These are phyloP conservation scores for Panulirus ornatus DNA, from an alignment of 1,140 invertebrate genomes.

Conservation along the genomic window DNA sequence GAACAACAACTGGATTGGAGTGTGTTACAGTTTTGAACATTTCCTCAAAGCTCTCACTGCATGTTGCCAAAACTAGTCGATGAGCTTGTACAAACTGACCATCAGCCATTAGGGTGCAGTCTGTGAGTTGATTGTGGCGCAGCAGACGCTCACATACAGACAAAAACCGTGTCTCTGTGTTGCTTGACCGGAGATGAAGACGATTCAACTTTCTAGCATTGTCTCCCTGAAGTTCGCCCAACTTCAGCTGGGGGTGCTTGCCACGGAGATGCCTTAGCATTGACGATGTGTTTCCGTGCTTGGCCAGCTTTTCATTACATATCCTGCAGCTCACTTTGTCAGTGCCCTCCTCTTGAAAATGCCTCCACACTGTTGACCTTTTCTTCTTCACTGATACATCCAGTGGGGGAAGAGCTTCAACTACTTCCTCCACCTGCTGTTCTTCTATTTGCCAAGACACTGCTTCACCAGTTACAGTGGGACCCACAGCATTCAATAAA, in stretches of 20 bases:
- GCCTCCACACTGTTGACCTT: slow-evolving; percentile 48
- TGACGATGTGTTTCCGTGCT: slow-evolving; percentile 62
- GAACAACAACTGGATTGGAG: slow-evolving; percentile 55
- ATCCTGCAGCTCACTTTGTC: slow-evolving; percentile 58
- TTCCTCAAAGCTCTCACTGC: slow-evolving; percentile 63
- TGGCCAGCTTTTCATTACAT: slow-evolving; percentile 52
- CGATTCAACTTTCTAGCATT: slow-evolving; percentile 37
- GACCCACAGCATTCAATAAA: slow-evolving; percentile 28
- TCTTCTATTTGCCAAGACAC: slow-evolving; percentile 38
- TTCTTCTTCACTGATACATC: slow-evolving; percentile 49
- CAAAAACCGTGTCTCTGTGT: slow-evolving; percentile 48
- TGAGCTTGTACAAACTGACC: slow-evolving; percentile 63
- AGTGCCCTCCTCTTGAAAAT: slow-evolving; percentile 49
- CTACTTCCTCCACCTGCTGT: slow-evolving; percentile 21
- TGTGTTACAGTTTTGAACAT: slow-evolving; percentile 60
- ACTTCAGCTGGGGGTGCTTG: slow-evolving; percentile 61
- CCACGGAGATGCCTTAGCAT: slow-evolving; percentile 61
- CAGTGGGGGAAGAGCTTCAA: slow-evolving; percentile 5
- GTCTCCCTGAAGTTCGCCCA: slow-evolving; percentile 50
- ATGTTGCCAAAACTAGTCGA: slow-evolving; percentile 51
- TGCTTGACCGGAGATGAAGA: slow-evolving; percentile 44
- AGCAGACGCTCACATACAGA: slow-evolving; percentile 56
- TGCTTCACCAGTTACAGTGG: slow-evolving; percentile 5
- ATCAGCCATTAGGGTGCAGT: slow-evolving; percentile 62
- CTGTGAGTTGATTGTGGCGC: slow-evolving; percentile 63